Conservation (phyloP, 1,140 invertebrate species). For the Halictus rubicundus region DNA sequence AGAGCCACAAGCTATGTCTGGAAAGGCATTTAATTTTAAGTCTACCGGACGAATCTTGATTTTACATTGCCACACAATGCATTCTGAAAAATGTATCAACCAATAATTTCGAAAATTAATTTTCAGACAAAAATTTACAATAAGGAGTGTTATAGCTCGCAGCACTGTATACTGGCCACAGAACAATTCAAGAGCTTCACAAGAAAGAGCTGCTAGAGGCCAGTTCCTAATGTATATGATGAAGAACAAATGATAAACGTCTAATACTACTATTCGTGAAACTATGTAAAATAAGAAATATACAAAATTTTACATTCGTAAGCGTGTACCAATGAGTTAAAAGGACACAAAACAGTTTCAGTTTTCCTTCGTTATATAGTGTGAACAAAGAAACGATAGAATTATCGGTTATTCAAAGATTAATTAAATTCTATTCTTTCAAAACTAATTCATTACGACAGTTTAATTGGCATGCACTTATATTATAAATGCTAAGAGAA, state of each 20-base stretch:
- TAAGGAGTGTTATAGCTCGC: slow-evolving; percentile 49
- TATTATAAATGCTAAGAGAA: slow-evolving; percentile 52
- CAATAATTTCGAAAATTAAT: neutral
- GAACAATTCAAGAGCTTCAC: slow-evolving; percentile 44
- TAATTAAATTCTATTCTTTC: slow-evolving; percentile 27
- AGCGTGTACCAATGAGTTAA: slow-evolving; percentile 17
- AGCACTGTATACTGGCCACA: slow-evolving; percentile 64
- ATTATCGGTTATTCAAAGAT: slow-evolving; percentile 25
- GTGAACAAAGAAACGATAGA: slow-evolving; percentile 15
- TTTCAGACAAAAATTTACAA: slow-evolving; percentile 6
- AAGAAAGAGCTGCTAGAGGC: slow-evolving; percentile 28
- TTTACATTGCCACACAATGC: slow-evolving; percentile 14
- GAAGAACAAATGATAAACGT: slow-evolving; percentile 18
- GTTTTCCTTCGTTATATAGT: slow-evolving; percentile 27
- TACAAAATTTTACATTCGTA: slow-evolving; percentile 33
- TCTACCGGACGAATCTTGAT: slow-evolving; percentile 11
- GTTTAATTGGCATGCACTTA: slow-evolving; percentile 33
- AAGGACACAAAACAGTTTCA: slow-evolving; percentile 9
- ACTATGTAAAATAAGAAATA: slow-evolving; percentile 34
- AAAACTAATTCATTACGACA: slow-evolving; percentile 14
- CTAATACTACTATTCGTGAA: slow-evolving; percentile 15
- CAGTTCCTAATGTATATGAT: slow-evolving; percentile 36
- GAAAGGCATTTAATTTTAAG: slow-evolving; percentile 7
- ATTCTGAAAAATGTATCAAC: neutral
- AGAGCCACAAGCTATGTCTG: slow-evolving; percentile 58